phyloP scores from a whole-genome alignment of 2,888 invertebrate species.

The Stenodema calcarata region DNA sequence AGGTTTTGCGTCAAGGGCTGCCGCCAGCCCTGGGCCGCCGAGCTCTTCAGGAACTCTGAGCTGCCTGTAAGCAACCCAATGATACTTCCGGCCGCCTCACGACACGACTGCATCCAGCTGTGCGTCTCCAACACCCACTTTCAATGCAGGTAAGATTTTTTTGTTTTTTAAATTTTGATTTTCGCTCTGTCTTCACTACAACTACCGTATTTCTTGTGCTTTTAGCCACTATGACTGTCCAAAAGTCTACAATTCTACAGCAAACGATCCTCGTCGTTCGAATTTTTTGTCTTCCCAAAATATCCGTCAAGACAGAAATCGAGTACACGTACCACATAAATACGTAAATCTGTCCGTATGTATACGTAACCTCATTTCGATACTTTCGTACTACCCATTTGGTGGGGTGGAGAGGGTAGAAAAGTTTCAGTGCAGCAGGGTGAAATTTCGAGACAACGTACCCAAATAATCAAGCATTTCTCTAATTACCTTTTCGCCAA shows the following conservation, averaged over 20 bases:
- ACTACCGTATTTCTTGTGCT: background rate
- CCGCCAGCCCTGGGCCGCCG: conserved; percentile 17
- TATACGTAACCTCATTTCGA: too few species aligned
- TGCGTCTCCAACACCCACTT: conserved; percentile 35
- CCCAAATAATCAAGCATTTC: too few species aligned
- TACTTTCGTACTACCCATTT: too few species aligned
- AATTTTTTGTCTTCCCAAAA: too few species aligned
- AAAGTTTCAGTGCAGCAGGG: too few species aligned
- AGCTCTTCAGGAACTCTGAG: conserved; percentile 27
- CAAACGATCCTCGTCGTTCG: too few species aligned
- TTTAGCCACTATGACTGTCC: background rate
- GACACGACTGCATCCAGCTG: conserved; percentile 28
- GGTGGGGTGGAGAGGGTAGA: too few species aligned
- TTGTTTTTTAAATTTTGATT: background rate
- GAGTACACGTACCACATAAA: too few species aligned
- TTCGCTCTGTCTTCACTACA: background rate
- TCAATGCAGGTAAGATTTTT: conserved; percentile 8
- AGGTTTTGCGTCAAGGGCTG: conserved; percentile 23
- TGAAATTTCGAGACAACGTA: too few species aligned
- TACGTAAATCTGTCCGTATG: too few species aligned
- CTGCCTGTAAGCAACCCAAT: conserved; percentile 9
- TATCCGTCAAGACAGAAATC: too few species aligned
- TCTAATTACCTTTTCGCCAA: too few species aligned
- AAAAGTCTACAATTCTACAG: background rate
- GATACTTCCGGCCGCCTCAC: conserved; percentile 13